These are phyloP conservation scores for Callyntrura guangdongensis DNA, from an alignment of 2,888 invertebrate genomes.

Conservation along the genomic window DNA sequence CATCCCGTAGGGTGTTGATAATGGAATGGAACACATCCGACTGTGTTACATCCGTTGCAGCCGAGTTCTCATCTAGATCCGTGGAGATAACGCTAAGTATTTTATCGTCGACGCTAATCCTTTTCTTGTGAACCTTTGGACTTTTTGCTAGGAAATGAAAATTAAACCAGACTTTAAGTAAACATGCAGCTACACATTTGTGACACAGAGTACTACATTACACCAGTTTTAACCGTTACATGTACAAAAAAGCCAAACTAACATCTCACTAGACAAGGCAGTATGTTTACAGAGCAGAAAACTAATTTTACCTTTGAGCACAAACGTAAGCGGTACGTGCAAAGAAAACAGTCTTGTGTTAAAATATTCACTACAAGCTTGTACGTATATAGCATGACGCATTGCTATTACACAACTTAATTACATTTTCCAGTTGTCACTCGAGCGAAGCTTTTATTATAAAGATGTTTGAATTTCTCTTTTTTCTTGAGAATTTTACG, in stretches of 20 bases:
- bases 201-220: no score
- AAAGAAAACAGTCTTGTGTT: no score
- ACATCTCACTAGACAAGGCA: neutral
- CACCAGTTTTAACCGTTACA: neutral
- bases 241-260: neutral
- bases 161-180: constrained; percentile 1
- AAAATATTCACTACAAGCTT: no score
- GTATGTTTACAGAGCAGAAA: no score
- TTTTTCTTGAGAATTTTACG: neutral
- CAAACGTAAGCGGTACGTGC: neutral
- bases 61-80: constrained; percentile 82
- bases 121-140: constrained; percentile 84
- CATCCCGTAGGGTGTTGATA: constrained; percentile 78
- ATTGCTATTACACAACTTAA: no score
- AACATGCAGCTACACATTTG: neutral
- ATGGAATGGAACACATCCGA: constrained; percentile 84
- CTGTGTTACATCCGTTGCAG: constrained; percentile 82
- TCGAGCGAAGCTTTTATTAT: neutral
- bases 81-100: constrained; percentile 85
- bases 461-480: neutral
- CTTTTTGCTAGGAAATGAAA: constrained; percentile 75
- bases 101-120: constrained; percentile 86
- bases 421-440: neutral
- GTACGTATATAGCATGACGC: no score
- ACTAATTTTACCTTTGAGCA: neutral